These are phyloP conservation scores for Dryobotodes eremita DNA, from an alignment of 2,888 invertebrate genomes.

Conservation along the genomic window DNA sequence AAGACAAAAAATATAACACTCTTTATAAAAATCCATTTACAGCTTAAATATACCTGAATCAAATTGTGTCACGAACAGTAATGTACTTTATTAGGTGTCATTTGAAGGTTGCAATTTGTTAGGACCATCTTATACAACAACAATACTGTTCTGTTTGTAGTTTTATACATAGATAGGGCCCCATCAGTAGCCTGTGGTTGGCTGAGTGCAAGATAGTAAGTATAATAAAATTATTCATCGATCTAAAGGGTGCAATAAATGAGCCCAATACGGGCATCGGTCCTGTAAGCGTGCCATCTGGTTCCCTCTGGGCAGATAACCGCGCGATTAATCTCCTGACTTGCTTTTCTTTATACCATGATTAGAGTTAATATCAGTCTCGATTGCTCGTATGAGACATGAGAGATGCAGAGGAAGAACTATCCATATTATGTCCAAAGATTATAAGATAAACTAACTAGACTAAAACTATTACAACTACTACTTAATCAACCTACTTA, in stretches of 20 bases:
- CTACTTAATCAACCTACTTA: no score
- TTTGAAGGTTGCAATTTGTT: slow-evolving; percentile 10
- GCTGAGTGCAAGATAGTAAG: not conserved
- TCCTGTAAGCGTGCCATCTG: not conserved
- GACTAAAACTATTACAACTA: no score
- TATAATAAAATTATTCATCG: not conserved
- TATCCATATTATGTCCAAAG: no score
- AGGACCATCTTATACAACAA: not conserved
- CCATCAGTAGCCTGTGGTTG: not conserved
- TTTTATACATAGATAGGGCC: not conserved
- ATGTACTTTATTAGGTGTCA: not conserved
- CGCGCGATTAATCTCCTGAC: not conserved
- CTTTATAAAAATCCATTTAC: slow-evolving; percentile 20
- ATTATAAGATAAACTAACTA: not conserved
- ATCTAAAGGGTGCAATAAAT: not conserved
- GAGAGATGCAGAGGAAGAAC: no score
- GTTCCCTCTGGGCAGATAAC: no score
- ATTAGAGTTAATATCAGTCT: not conserved
- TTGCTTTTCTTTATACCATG: not conserved
- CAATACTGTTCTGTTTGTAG: not conserved
- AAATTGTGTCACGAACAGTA: slow-evolving; percentile 32
- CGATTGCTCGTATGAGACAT: not conserved
- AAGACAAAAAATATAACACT: not conserved
- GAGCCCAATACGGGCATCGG: not conserved
- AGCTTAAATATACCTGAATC: slow-evolving; percentile 35